These are phyloP conservation scores for Oreochromis mossambicus DNA, from an alignment of 2,797 vertebrate genomes.

Conservation along the genomic window DNA sequence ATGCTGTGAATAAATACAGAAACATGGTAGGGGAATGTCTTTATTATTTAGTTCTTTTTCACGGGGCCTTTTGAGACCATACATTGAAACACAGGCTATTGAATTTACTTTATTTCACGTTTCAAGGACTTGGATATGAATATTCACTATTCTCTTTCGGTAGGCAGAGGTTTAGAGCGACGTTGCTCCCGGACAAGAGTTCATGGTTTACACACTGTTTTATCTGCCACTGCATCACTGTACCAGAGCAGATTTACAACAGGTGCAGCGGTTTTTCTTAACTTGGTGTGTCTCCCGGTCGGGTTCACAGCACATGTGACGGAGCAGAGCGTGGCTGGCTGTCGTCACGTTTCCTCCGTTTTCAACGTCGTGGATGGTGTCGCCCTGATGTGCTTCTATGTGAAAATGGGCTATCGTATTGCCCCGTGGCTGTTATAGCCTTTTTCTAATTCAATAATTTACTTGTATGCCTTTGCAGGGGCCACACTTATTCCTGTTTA, in stretches of 20 bases:
- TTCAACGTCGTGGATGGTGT: neutral
- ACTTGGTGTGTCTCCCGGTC: slow-evolving; percentile 6
- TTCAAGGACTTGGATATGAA: neutral
- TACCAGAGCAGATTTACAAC: neutral
- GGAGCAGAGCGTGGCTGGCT: neutral
- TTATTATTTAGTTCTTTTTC: slow-evolving; percentile 1
- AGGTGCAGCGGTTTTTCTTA: slow-evolving; percentile 10
- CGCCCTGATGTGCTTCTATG: neutral
- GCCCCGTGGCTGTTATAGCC: neutral
- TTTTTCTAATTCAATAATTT: slow-evolving; percentile 25
- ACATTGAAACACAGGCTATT: neutral
- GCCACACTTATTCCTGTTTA: slow-evolving; percentile 35
- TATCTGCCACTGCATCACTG: slow-evolving; percentile 6
- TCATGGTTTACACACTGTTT: slow-evolving; percentile 12
- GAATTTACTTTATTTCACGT: neutral
- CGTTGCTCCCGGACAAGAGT: neutral
- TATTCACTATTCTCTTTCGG: neutral
- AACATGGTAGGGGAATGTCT: slow-evolving; percentile 2
- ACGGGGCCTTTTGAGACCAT: neutral
- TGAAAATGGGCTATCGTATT: neutral
- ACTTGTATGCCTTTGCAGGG: slow-evolving; percentile 5
- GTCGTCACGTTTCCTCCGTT: slow-evolving; percentile 1
- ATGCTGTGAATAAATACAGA: neutral
- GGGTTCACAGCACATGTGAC: slow-evolving; percentile 44
- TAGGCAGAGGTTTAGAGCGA: neutral